Conservation (phyloP, 2,797 vertebrate species). For the Pangasius macronema region DNA sequence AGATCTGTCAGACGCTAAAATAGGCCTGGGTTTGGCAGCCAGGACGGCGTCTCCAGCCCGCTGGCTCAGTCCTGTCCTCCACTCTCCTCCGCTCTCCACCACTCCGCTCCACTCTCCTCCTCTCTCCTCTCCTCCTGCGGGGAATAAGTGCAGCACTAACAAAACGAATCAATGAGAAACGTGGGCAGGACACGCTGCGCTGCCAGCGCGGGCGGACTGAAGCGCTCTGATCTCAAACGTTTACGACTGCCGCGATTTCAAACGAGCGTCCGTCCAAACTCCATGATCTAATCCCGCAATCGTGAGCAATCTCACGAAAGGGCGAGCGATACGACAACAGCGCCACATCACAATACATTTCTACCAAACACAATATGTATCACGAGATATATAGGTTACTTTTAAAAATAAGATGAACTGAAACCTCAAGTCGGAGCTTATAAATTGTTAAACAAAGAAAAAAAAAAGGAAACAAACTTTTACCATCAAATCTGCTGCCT, state of each 20-base stretch:
- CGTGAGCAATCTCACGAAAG: not conserved
- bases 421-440: not conserved
- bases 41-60: conserved; percentile 28
- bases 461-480: not conserved
- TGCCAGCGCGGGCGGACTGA: conserved; percentile 45
- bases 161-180: conserved; percentile 61
- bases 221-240: conserved; percentile 38
- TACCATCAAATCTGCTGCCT: not conserved
- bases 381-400: not conserved
- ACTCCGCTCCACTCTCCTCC: not conserved
- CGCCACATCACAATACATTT: not conserved
- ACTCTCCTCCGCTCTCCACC: not conserved
- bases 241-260: conserved; percentile 10
- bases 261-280: not conserved
- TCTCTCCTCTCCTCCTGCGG: conserved; percentile 32
- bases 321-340: not conserved
- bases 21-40: conserved; percentile 35
- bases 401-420: not conserved
- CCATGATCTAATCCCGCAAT: not conserved
- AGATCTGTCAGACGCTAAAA: conserved; percentile 42
- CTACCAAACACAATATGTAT: not conserved
- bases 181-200: conserved; percentile 48
- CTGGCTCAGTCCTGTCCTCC: conserved; percentile 8
- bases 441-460: not conserved
- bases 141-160: conserved; percentile 57